Evolutionary conservation across 2,797 vertebrate species (phyloP), one percentile per base, ranked within the genome.

Genomic region (Acanthurus lineatus): DNA sequence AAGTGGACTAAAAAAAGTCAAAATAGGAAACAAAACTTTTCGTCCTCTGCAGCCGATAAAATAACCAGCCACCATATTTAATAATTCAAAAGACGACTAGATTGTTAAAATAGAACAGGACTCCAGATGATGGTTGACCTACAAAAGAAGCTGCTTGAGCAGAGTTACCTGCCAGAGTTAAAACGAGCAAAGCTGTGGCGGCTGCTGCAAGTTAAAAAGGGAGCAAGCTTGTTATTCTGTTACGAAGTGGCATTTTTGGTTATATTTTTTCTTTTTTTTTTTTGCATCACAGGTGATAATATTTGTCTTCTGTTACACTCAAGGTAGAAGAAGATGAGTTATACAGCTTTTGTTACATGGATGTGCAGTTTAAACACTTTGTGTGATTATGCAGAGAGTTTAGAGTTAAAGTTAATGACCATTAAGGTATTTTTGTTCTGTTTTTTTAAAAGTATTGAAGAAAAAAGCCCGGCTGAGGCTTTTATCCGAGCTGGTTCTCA

Each of bases 91-190:
- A 28, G 70, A 80, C 20, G 67, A 75, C 62, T 71, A 61, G 70
- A 78, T 78, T 79, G 63, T 72, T 79, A 72, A 79, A 84, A 82
- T 77, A 79, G 76, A 76, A 73, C 82, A 81, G 79, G 73, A 77
- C 76, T 86, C 76, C 76, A 84, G 73, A 88, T 83, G 74, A 73
- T 38, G 73, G 51, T 25, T 76, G 74, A 87, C 80, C 85, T 70
- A 79, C 79, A 79, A 76, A 78, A 57, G 70, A 69, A 53, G 38
- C 52, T 32, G 57, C 80, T 79, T n/a, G 4, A 22, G 63, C 77
- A 70, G 11, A 60, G 20, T 61, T 57, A 81, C 84, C 84, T 85
- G 83, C 56, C 74, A 68, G 58, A 48, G 20, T 40, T 16, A 56
- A 35, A 62, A 44, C 28, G 62, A 67, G 44, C 42, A 16, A 3